Base-by-base conservation (phyloP, 2,797 vertebrate genomes). In the Pterois miles region DNA sequence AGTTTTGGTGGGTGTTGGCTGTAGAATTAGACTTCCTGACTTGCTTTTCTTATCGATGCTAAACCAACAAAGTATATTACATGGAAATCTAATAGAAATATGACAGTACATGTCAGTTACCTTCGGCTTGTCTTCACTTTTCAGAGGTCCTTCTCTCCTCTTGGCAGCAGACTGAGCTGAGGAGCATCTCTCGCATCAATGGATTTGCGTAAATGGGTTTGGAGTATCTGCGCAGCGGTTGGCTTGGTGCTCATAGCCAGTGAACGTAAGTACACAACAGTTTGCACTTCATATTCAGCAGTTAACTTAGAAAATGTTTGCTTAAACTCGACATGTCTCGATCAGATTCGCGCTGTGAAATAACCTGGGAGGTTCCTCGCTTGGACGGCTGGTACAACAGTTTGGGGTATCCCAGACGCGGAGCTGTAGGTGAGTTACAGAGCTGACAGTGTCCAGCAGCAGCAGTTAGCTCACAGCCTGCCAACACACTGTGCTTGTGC, bases 301-400 rank as follows among this genome's bases (percentile, higher is more conserved):
- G 5, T 12, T 33, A 40, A 40, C 9, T 5, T 8, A 16, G 10
- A 57, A 31, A 65, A 33, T 25, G 0, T 2, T 2, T 46, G 38
- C 62, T 75, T 60, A 3, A 58, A 33, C 25, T 10, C 8, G 3
- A 25, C 9, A 4, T 75, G 8, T 73, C 2, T 57, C 29, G 4
- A 63, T 59, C 88, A 98, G 97, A 73, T 38, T 83, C 91, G 4
- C 82, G 89, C 40, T 66, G 91, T 3, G 82, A 92, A 38, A 82
- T 93, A 20, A 68, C 87, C 23, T 98, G 98, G 97, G 98, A 99
- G 92, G 92, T 97, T 1, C 96, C 97, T 76, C 96, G 98, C 54
- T 98, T 96, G 0, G 98, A 99, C 0, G 98, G 98, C 48, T 99
- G 98, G 98, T 99, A 98, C 92, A 99, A 99, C 95, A 99, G 97